Evolutionary conservation across 2,113 vertebrate species (phyloP).

Genomic region (Paraplagusia blochii): DNA sequence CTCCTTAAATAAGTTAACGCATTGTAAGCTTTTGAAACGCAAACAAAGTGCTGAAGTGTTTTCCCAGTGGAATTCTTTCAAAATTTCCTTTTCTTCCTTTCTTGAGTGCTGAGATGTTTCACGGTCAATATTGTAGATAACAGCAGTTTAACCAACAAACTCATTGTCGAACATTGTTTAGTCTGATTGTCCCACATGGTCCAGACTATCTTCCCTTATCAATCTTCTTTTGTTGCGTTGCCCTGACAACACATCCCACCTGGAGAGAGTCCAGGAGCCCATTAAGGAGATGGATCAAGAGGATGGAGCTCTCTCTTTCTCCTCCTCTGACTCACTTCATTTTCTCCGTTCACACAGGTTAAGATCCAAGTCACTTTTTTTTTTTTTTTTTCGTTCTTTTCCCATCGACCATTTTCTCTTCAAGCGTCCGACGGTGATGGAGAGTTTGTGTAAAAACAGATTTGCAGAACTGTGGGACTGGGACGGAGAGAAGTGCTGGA

Average conservation of each 20-base stretch:
- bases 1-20: constrained; percentile 23
- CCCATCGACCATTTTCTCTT: neutral
- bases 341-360: constrained; percentile 30
- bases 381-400: neutral
- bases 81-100: too few species aligned
- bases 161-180: constrained; percentile 40
- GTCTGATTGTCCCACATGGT: constrained; percentile 36
- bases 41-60: constrained; percentile 1
- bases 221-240: constrained; percentile 61
- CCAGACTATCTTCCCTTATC: constrained; percentile 42
- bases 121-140: too few species aligned
- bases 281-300: constrained; percentile 59
- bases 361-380: constrained; percentile 20
- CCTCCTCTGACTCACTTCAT: constrained; percentile 6
- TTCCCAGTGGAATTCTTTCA: too few species aligned
- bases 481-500: too few species aligned
- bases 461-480: too few species aligned
- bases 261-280: constrained; percentile 57
- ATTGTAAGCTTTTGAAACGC: constrained; percentile 14
- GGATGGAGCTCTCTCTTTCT: constrained; percentile 40
- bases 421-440: too few species aligned
- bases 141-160: too few species aligned
- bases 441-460: too few species aligned
- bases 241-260: constrained; percentile 61
- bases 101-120: too few species aligned